Evolutionary conservation across 2,113 vertebrate species (phyloP).

Genomic region (Petrocephalus zakoni): DNA sequence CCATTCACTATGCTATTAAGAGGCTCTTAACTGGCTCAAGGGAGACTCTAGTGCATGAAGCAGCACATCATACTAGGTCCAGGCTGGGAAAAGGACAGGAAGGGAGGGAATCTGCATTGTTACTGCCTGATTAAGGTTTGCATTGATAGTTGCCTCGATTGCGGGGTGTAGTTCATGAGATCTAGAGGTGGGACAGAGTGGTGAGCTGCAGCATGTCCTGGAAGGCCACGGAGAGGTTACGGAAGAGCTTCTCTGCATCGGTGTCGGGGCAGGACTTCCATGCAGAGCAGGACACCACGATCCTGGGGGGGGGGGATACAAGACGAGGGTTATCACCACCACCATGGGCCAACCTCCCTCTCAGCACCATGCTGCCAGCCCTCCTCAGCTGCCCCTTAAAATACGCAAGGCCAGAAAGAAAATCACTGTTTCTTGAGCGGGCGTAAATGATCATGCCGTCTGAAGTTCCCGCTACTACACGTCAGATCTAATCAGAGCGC

Average conservation of each 20-base stretch:
- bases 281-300: slow-evolving; percentile 63
- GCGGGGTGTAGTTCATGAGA: slow-evolving; percentile 1
- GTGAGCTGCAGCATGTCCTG: slow-evolving; percentile 75
- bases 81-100: background rate
- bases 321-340: background rate
- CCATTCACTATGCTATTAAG: background rate
- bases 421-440: background rate
- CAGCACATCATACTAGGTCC: background rate
- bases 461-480: background rate
- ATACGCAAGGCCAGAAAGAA: background rate
- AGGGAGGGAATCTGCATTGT: slow-evolving; percentile 49
- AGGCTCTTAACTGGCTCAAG: background rate
- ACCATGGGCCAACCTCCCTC: background rate
- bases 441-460: background rate
- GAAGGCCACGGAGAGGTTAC: slow-evolving; percentile 61
- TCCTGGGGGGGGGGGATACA: slow-evolving; percentile 54
- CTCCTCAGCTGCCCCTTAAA: background rate
- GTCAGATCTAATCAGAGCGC: background rate
- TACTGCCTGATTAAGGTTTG: slow-evolving; percentile 55
- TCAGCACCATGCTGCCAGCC: background rate
- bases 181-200: slow-evolving; percentile 68
- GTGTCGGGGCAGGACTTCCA: slow-evolving; percentile 86
- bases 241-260: slow-evolving; percentile 69
- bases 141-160: slow-evolving; percentile 64
- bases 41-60: background rate